Evolutionary conservation across 2,113 vertebrate genomes (phyloP).

Genomic region (Myotis davidii): DNA sequence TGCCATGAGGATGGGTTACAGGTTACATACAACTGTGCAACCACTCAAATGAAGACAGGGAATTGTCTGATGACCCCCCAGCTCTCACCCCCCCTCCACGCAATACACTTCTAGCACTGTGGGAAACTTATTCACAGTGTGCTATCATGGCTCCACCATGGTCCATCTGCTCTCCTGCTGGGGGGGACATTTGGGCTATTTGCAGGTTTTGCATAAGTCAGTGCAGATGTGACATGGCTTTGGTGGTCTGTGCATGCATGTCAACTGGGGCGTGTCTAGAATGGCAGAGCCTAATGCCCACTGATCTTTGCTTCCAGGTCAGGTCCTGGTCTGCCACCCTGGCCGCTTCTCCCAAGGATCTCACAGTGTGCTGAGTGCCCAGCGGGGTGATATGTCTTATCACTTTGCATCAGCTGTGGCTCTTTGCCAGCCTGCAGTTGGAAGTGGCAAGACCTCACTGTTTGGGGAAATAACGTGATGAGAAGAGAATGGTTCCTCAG

Average conservation of each 20-base stretch:
- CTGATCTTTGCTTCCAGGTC: neutral
- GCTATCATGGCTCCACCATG: accelerated
- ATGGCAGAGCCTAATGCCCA: neutral
- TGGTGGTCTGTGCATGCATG: no score
- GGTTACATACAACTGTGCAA: neutral
- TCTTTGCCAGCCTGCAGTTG: neutral
- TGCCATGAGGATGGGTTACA: neutral
- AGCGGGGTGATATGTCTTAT: accelerated
- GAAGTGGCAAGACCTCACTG: neutral
- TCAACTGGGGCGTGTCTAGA: neutral
- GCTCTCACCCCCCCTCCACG: no score
- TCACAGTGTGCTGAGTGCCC: neutral
- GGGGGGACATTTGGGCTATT: neutral
- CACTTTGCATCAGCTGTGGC: neutral
- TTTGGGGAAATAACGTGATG: neutral
- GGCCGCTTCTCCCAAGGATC: neutral
- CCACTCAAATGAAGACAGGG: neutral
- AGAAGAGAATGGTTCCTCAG: neutral
- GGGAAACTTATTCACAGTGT: neutral
- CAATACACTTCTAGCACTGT: neutral
- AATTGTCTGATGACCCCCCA: neutral
- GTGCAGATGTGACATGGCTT: neutral
- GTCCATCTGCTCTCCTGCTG: neutral
- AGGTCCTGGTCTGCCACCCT: neutral
- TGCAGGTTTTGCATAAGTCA: neutral